Percentiles rank a stretch among this genome's conserved stretches.
These are phyloP conservation scores for Acronicta alni DNA, from an alignment of 2,888 invertebrate genomes.

Conservation along the genomic window DNA sequence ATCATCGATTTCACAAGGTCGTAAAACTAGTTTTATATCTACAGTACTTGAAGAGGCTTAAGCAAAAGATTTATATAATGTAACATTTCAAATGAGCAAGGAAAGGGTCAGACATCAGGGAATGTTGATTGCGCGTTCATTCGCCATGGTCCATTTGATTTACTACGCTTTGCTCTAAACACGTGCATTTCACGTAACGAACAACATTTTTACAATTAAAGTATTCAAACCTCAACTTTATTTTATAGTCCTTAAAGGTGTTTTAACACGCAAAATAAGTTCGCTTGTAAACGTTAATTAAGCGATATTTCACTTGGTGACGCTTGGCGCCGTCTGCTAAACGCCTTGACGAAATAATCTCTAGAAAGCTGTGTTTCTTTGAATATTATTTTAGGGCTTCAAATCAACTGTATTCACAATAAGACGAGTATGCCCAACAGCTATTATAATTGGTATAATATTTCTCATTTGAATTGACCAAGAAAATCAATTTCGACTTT, in stretches of 20 bases:
- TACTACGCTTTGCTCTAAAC: constrained; percentile 70
- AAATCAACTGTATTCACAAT: constrained; percentile 35
- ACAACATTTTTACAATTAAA: constrained; percentile 26
- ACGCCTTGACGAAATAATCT: constrained; percentile 80
- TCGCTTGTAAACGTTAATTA: constrained; percentile 79
- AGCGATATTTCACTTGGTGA: constrained; percentile 81
- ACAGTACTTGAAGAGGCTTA: constrained; percentile 5
- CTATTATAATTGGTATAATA: constrained; percentile 25
- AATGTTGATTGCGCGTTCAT: constrained; percentile 80
- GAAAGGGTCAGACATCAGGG: constrained; percentile 69
- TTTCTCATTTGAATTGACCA: constrained; percentile 12
- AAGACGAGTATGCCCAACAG: constrained; percentile 5
- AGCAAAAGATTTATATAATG: constrained; percentile 59
- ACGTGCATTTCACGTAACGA: constrained; percentile 65
- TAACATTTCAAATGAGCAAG: constrained; percentile 66
- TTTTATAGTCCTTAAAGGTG: constrained; percentile 45
- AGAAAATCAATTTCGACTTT: not conserved
- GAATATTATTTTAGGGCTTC: constrained; percentile 69
- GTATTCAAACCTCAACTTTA: constrained; percentile 59
- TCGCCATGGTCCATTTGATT: constrained; percentile 77
- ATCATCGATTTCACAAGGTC: constrained; percentile 13
- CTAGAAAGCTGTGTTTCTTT: constrained; percentile 68
- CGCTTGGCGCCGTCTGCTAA: constrained; percentile 81
- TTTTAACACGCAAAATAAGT: constrained; percentile 43
- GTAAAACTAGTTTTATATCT: constrained; percentile 16